A percentile compares a stretch with the other conserved stretches of the same genome.
phyloP scores from a whole-genome alignment of 2,113 vertebrate genomes.

The Tympanuchus pallidicinctus region DNA sequence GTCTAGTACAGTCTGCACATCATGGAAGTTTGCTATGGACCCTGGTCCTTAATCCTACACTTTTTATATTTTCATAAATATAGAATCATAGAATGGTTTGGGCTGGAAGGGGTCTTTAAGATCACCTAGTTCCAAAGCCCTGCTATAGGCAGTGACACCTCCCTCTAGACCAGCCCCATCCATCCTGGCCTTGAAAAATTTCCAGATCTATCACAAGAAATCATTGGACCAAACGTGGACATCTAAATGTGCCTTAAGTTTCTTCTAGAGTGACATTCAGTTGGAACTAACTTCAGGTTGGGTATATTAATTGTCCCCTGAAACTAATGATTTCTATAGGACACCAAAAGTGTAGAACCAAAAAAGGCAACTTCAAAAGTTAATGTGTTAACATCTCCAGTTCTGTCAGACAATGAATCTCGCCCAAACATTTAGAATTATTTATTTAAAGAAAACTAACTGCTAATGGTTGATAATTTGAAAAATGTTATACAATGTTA shows the following conservation, averaged over 20 bases:
- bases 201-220: background rate
- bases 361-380: background rate
- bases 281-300: background rate
- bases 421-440: background rate
- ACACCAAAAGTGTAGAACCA: background rate
- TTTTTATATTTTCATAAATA: background rate
- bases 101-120: too few relatives aligned
- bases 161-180: too few relatives aligned
- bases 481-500: background rate
- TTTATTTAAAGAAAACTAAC: background rate
- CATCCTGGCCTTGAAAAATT: background rate
- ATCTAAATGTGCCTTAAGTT: background rate
- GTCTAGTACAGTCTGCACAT: background rate
- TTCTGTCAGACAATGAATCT: rapidly evolving
- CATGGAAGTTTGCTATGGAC: background rate
- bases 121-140: too few relatives aligned
- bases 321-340: background rate
- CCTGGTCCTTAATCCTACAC: background rate
- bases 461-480: background rate
- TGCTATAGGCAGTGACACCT: too few relatives aligned
- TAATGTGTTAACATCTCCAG: rapidly evolving
- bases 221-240: rapidly evolving
- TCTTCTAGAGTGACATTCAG: background rate
- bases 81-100: too few relatives aligned
- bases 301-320: background rate